Evolutionary conservation across 2,797 vertebrate species (phyloP).

Genomic region (Sparidentex hasta): DNA sequence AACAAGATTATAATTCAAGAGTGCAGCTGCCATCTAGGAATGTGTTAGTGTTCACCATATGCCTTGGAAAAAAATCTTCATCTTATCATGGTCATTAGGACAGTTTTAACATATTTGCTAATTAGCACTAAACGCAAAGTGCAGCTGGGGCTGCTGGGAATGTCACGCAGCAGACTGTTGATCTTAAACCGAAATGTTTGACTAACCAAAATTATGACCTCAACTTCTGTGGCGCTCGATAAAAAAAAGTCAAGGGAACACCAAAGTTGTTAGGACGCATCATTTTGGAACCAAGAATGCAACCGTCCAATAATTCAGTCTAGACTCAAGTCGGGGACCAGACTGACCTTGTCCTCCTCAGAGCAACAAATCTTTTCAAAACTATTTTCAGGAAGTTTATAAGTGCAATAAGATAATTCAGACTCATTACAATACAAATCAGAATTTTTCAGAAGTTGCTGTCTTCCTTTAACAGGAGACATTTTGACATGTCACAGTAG

Average conservation of each 20-base stretch:
- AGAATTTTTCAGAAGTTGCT: neutral
- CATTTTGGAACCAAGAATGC: neutral
- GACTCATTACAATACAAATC: neutral
- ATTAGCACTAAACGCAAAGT: neutral
- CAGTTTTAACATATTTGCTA: neutral
- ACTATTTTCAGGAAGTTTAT: neutral
- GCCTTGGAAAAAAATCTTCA: neutral
- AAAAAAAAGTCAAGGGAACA: neutral
- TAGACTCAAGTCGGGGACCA: no score
- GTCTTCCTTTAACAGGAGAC: neutral
- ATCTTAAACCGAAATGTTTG: neutral
- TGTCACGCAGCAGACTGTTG: neutral
- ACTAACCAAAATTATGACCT: neutral
- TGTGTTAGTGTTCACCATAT: neutral
- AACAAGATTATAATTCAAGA: conserved; percentile 12
- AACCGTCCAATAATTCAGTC: neutral
- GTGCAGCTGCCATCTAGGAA: neutral
- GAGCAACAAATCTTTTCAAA: neutral
- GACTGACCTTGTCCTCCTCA: neutral
- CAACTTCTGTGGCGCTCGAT: neutral
- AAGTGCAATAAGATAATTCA: neutral
- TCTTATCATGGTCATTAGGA: neutral
- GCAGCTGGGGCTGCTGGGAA: no score
- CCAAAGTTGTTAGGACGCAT: neutral
- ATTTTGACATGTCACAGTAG: neutral